Evolutionary conservation across 2,113 vertebrate genomes (phyloP).

Genomic region (Taxidea taxus): DNA sequence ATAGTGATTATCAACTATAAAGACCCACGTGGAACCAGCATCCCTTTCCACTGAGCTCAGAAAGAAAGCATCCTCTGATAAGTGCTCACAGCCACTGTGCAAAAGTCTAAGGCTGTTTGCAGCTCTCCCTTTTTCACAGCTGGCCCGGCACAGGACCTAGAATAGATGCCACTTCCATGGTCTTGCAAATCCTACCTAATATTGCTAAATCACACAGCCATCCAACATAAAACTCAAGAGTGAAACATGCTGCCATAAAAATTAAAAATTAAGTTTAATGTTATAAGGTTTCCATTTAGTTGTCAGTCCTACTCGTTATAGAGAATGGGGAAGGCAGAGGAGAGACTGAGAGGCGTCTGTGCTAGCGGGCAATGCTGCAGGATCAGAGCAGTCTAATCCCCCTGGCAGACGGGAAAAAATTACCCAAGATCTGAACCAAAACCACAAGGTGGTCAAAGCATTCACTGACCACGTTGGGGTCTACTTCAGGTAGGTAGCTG

Average conservation of each 20-base stretch:
- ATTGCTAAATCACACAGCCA: neutral
- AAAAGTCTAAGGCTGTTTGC: constrained; percentile 33
- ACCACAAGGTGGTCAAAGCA: neutral
- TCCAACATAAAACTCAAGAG: neutral
- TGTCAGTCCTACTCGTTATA: neutral
- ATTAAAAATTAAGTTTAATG: neutral
- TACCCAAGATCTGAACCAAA: neutral
- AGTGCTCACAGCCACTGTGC: constrained; percentile 33
- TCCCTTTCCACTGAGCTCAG: constrained; percentile 51
- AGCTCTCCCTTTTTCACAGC: constrained; percentile 25
- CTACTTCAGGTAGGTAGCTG: neutral
- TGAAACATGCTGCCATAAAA: neutral
- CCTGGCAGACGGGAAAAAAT: neutral
- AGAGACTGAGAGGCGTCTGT: neutral
- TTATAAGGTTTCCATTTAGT: neutral
- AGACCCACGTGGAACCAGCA: constrained; percentile 14
- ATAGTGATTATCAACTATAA: constrained; percentile 71
- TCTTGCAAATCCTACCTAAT: constrained; percentile 19
- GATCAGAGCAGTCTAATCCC: neutral
- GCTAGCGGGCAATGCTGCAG: neutral
- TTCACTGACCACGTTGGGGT: neutral
- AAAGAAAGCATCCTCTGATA: constrained; percentile 60
- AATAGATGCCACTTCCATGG: constrained; percentile 23
- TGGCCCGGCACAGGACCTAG: neutral
- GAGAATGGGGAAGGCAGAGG: neutral